phyloP scores from a whole-genome alignment of 1,140 invertebrate species.

The Drosophila kohkoa region DNA sequence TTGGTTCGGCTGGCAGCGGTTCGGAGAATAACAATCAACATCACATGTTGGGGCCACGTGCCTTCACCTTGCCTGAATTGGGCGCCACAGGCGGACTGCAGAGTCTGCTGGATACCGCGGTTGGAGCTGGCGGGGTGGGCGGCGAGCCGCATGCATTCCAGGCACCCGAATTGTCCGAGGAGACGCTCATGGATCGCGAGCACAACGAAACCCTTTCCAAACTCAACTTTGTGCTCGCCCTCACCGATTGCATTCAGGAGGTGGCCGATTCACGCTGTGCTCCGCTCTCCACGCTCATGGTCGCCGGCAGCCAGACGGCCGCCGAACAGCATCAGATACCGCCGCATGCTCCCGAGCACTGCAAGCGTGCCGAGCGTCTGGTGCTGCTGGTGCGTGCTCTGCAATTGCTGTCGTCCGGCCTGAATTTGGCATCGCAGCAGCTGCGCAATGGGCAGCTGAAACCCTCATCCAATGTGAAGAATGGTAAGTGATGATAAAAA shows the following conservation, averaged over 20 bases:
- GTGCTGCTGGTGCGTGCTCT: slow-evolving; percentile 95
- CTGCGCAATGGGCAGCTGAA: slow-evolving; percentile 93
- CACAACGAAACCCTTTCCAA: slow-evolving; percentile 98
- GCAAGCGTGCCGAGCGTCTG: slow-evolving; percentile 93
- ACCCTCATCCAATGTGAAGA: slow-evolving; percentile 95
- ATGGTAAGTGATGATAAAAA: slow-evolving; percentile 86
- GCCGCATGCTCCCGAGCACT: slow-evolving; percentile 86
- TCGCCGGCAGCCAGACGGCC: slow-evolving; percentile 69
- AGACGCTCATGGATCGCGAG: slow-evolving; percentile 96
- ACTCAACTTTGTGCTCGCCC: slow-evolving; percentile 95
- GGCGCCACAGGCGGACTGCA: slow-evolving; percentile 88
- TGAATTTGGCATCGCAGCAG: slow-evolving; percentile 95
- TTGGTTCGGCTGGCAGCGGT: slow-evolving; percentile 83
- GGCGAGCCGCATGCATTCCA: slow-evolving; percentile 91
- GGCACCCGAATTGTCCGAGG: slow-evolving; percentile 96
- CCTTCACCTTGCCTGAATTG: slow-evolving; percentile 91
- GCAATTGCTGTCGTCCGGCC: slow-evolving; percentile 96
- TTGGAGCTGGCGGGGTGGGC: slow-evolving; percentile 87
- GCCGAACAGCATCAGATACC: slow-evolving; percentile 75
- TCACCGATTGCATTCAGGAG: slow-evolving; percentile 96
- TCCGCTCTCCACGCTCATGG: slow-evolving; percentile 88
- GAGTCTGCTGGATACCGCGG: slow-evolving; percentile 86
- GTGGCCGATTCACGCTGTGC: slow-evolving; percentile 91
- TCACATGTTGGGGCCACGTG: slow-evolving; percentile 89
- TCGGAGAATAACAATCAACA: slow-evolving; percentile 85